A percentile compares a stretch with the other conserved stretches of the same genome.
Conservation (phyloP, 1,140 invertebrate species). For the Heliconius nattereri region DNA sequence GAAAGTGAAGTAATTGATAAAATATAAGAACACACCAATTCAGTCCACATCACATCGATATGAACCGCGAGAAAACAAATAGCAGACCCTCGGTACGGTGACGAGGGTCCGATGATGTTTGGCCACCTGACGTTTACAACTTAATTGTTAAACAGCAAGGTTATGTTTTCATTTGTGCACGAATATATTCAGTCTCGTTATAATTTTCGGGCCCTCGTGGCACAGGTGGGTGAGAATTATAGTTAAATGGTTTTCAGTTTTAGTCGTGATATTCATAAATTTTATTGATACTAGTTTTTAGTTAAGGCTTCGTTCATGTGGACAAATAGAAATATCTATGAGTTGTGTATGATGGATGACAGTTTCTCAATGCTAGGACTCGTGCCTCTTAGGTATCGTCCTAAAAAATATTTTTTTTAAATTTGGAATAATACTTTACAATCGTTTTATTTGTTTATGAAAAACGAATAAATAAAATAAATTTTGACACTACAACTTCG, state of each 20-base stretch:
- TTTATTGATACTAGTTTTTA: too few relatives aligned
- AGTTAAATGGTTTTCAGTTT: background rate
- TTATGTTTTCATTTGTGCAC: conserved; percentile 36
- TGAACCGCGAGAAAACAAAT: conserved; percentile 7
- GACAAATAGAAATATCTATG: too few relatives aligned
- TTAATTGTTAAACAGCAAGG: conserved; percentile 44
- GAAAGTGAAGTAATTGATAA: too few relatives aligned
- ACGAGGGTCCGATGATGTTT: conserved; percentile 51
- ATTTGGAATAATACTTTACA: too few relatives aligned
- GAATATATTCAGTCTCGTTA: background rate
- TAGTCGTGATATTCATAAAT: too few relatives aligned
- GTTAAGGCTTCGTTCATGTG: too few relatives aligned
- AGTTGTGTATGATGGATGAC: too few relatives aligned
- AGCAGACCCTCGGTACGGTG: conserved; percentile 20
- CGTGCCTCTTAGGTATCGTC: too few relatives aligned
- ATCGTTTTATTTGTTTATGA: too few relatives aligned
- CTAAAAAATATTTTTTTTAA: too few relatives aligned
- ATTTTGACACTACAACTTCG: background rate
- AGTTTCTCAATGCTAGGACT: too few relatives aligned
- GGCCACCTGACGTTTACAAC: conserved; percentile 44
- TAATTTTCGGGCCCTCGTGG: background rate
- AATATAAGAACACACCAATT: background rate
- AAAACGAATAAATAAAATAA: background rate
- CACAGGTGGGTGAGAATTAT: background rate
- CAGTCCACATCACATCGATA: background rate